Conservation (phyloP, 2,888 invertebrate genomes). For the Dusona sp. region DNA sequence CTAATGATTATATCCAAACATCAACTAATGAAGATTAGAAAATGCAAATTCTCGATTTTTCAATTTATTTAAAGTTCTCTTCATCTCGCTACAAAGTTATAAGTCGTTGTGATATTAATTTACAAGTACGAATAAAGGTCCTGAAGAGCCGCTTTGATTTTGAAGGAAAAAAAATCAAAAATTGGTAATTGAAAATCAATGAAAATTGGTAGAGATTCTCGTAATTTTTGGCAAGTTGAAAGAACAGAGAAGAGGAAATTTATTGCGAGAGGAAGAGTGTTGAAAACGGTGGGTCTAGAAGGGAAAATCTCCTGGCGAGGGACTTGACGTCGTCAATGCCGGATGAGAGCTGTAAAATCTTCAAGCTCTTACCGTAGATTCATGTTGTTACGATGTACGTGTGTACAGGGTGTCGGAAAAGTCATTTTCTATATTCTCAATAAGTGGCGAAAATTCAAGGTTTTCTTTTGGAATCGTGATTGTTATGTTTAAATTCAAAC, state of each 20-base stretch:
- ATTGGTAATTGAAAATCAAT: not conserved
- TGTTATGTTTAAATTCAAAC: too few relatives aligned
- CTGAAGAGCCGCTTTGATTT: too few relatives aligned
- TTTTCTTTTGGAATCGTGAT: not conserved
- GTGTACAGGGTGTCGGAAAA: not conserved
- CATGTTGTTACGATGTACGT: not conserved
- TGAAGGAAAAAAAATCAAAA: not conserved
- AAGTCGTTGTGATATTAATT: not conserved
- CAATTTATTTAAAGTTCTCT: not conserved
- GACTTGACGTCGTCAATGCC: slow-evolving; percentile 15
- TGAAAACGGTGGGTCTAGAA: not conserved
- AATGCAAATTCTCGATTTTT: not conserved
- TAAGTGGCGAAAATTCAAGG: not conserved
- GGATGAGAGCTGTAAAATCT: slow-evolving; percentile 30
- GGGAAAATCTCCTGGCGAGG: not conserved
- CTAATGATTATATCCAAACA: not conserved
- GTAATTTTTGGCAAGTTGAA: not conserved
- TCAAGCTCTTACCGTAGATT: not conserved
- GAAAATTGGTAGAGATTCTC: not conserved
- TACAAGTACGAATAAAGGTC: not conserved
- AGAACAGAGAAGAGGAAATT: not conserved
- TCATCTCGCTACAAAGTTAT: not conserved
- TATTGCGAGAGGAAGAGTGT: not conserved
- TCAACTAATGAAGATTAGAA: not conserved
- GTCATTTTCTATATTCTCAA: not conserved